Base-by-base conservation (phyloP, 1,140 invertebrate genomes). In the Papilio helenus region DNA sequence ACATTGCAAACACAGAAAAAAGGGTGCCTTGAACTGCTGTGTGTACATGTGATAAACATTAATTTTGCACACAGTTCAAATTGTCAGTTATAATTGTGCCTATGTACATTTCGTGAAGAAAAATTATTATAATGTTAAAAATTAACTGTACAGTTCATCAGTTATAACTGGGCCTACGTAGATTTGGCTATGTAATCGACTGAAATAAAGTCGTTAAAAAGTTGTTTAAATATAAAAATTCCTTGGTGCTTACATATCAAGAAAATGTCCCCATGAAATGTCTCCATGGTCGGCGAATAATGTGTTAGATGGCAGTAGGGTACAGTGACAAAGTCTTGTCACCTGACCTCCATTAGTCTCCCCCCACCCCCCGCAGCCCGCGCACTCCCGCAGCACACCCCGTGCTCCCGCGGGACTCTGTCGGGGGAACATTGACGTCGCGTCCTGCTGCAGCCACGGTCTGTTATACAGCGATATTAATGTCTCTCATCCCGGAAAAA, bases 311-410 rank as follows among this genome's bases (percentile, higher is more conserved):
- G 61, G 61, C 9, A 18, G 26, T 3, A 68, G 26, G 23, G 61
- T 10, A 68, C 61, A 68, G 26, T 68, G 61, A 68, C 61, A 68
- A 68, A 68, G 14, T 68, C 61, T 68, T 29, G 23, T 26, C 61
- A 68, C 61, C 61, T 65, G 61, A 65, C 61, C 61, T 34, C 61
- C 26, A 68, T 68, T 68, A 18, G 61, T 68, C 61, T 29, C 10
- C 26, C 26, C 51, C 18, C 4, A 3, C 18, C 18, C 51, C 51
- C 8, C 18, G 18, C 49, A 1, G 34, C 49, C 49, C 16, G 4
- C 14, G 20, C 23, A 20, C 23, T 29, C 61, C 26, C 26, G 1
- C 61, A 12, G 16, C 49, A 16, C 49, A 0, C 4, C 58, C 23
- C 23, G 9, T 10, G 12, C 23, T 65, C 58, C 58, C 58, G 23